Evolutionary conservation across 35 echinoderm and acorn worm species (phyloP).

Genomic region (Anneissia japonica): DNA sequence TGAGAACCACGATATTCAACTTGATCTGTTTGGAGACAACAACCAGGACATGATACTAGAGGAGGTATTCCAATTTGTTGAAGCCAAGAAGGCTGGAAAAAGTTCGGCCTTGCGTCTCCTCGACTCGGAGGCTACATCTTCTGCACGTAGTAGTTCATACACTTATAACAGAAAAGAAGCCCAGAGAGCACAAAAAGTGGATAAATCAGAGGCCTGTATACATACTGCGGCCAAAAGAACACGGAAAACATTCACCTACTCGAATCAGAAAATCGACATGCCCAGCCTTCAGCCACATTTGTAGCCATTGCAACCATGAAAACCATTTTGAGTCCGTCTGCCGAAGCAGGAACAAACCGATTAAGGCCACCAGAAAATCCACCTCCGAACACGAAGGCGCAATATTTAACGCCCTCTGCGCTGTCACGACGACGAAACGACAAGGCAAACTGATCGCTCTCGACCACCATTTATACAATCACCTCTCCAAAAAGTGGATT

Average conservation of each 20-base stretch:
- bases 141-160: neutral
- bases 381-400: neutral
- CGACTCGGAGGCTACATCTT: neutral
- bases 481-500: neutral
- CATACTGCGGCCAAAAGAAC: neutral
- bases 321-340: constrained; percentile 2
- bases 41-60: constrained; percentile 43
- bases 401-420: neutral
- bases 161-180: neutral
- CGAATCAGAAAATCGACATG: neutral
- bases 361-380: neutral
- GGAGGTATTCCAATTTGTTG: constrained; percentile 31
- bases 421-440: neutral
- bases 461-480: constrained; percentile 12
- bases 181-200: neutral
- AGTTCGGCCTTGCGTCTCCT: neutral
- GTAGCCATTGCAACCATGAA: neutral
- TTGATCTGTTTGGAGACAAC: constrained; percentile 34
- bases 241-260: neutral
- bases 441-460: neutral
- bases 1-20: constrained; percentile 32
- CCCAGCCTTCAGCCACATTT: neutral
- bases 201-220: neutral
- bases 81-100: constrained; percentile 50
- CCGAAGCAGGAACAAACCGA: neutral